A percentile compares a stretch with the other conserved stretches of the same genome.
phyloP scores from a whole-genome alignment of 2,797 vertebrate species.

The Dallia pectoralis region DNA sequence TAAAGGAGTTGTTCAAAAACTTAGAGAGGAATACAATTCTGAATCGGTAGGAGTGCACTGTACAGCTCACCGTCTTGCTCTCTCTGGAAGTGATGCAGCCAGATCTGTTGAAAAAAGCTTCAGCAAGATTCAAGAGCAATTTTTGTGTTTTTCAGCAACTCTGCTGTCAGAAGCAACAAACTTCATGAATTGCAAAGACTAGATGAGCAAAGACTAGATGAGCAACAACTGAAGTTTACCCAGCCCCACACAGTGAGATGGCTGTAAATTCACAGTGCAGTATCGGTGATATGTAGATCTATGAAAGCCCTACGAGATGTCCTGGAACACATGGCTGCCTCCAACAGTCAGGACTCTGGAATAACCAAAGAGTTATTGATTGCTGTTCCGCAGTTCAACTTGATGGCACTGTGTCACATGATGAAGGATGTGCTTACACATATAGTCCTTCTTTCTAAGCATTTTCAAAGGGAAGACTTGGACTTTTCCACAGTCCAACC shows the following conservation, averaged over 20 bases:
- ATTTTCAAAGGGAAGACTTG: slow-evolving; percentile 19
- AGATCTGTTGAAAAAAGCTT: no score
- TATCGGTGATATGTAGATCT: slow-evolving; percentile 25
- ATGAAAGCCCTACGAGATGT: slow-evolving; percentile 25
- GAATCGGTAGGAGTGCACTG: no score
- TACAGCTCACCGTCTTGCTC: no score
- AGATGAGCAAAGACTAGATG: no score
- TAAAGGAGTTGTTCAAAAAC: no score
- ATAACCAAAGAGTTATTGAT: slow-evolving; percentile 14
- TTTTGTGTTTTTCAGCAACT: no score
- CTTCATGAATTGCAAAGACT: no score
- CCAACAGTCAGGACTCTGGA: slow-evolving; percentile 16
- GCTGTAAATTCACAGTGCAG: slow-evolving; percentile 12
- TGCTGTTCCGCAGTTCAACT: slow-evolving; percentile 18
- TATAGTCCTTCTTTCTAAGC: slow-evolving; percentile 16
- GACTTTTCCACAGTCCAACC: slow-evolving; percentile 29
- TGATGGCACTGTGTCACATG: slow-evolving; percentile 23
- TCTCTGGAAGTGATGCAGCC: no score
- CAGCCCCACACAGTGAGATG: not conserved
- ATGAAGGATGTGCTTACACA: slow-evolving; percentile 16
- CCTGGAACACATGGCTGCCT: slow-evolving; percentile 22
- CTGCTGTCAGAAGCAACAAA: no score
- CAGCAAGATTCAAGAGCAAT: no score
- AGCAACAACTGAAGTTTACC: no score
- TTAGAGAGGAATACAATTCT: no score